Evolutionary conservation across 2,888 invertebrate species (phyloP), one percentile per base, ranked within the genome.

Genomic region (Lasioglossum marginatum): DNA sequence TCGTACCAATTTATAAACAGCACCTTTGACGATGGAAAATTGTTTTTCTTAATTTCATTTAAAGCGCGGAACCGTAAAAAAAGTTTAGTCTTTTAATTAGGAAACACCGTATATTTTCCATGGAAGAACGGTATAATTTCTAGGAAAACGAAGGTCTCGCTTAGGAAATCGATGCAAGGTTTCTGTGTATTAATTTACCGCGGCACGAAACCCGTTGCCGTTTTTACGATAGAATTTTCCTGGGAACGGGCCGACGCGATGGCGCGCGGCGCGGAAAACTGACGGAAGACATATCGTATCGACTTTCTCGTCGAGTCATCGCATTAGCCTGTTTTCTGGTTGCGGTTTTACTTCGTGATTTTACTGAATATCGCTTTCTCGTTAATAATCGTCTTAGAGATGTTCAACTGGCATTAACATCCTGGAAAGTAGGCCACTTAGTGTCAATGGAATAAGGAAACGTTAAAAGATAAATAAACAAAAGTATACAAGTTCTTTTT

Each of bases 321-420:
- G 87, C 77, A 87, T 87, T 87, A 83, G 79, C 87, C 79, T 87
- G 87, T 87, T 87, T 83, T 77, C 79, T 77, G 79, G 77, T 68
- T 76, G 87, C 83, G 83, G 76, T 77, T 86, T 86, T 72, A 71
- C 85, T 43, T 57, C 45, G 68, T 75, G 71, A 60, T 37, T 72
- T 72, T 72, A 48, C 71, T 40, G 75, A 70, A 81, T 77, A 82
- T 86, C 87, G 87, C 75, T 78, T 76, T 74, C 86, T 86, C 78
- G 82, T 81, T 86, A 74, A 77, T 81, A 85, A 86, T 86, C 81
- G 66, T 77, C 48, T 63, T 72, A 71, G 74, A n/a, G 74, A 81
- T 43, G 86, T 71, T 45, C 43, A 14, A 19, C 4, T n/a, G 31
- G 23, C 45, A 74, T 34, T 77, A 60, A 43, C 37, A 48, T 71